Evolutionary conservation across 2,113 vertebrate species (phyloP).

Genomic region (Dasyprocta punctata): DNA sequence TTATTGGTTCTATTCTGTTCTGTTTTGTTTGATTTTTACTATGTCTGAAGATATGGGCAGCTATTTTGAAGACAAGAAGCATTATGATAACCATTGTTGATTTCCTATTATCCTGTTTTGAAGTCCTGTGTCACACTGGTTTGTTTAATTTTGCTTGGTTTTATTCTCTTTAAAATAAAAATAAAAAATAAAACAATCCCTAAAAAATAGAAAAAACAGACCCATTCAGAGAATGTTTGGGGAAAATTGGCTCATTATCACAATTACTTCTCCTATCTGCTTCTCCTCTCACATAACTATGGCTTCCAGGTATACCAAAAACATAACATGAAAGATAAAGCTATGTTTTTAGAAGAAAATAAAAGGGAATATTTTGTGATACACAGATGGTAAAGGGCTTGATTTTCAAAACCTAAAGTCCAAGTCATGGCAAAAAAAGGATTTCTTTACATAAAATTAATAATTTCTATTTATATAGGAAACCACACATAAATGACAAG

Average conservation of each 20-base stretch:
- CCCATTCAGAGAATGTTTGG: not conserved
- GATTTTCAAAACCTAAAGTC: not conserved
- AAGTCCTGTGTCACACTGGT: too few relatives aligned
- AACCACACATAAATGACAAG: not conserved
- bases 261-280: not conserved
- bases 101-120: too few relatives aligned
- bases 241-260: not conserved
- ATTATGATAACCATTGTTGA: too few relatives aligned
- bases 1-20: too few relatives aligned
- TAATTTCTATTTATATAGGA: not conserved
- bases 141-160: too few relatives aligned
- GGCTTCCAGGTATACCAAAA: not conserved
- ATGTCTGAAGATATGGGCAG: too few relatives aligned
- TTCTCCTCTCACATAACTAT: not conserved
- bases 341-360: not conserved
- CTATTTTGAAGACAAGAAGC: too few relatives aligned
- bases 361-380: not conserved
- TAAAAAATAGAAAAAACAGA: not conserved
- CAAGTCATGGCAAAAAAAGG: not conserved
- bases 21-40: too few relatives aligned
- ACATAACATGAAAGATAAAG: not conserved
- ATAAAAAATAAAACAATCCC: too few relatives aligned
- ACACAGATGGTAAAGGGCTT: not conserved
- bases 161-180: too few relatives aligned
- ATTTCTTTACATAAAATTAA: not conserved